Percentiles rank a stretch among this genome's conserved stretches.
These are phyloP conservation scores for Noctilio leporinus DNA, from an alignment of 2,113 vertebrate genomes.

Conservation along the genomic window DNA sequence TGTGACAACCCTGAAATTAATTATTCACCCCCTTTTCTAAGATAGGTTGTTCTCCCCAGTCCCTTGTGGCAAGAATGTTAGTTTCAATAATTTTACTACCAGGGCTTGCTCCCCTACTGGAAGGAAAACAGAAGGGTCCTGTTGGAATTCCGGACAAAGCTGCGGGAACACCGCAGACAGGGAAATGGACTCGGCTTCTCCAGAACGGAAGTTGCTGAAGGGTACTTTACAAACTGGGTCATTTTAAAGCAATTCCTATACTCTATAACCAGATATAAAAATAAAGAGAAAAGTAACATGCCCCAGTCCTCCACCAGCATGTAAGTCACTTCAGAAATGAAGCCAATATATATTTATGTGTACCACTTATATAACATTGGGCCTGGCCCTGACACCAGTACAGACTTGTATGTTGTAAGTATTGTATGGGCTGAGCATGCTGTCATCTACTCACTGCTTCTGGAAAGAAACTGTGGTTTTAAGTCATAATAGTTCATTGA, in stretches of 20 bases:
- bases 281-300: slow-evolving; percentile 8
- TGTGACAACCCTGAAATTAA: neutral
- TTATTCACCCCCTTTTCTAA: neutral
- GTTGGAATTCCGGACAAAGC: neutral
- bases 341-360: neutral
- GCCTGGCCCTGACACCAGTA: too few relatives aligned
- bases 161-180: neutral
- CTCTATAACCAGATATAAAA: slow-evolving; percentile 9
- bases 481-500: neutral
- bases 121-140: neutral
- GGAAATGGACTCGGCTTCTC: neutral
- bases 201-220: neutral
- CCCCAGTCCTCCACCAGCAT: neutral
- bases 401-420: accelerated
- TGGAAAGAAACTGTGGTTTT: neutral
- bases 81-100: neutral
- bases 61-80: neutral
- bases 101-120: neutral
- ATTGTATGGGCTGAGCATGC: neutral
- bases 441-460: neutral
- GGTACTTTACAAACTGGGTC: slow-evolving; percentile 6
- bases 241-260: slow-evolving; percentile 43
- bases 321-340: neutral
- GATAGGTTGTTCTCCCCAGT: neutral
- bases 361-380: too few relatives aligned